Evolutionary conservation across 2,888 invertebrate species (phyloP).

Genomic region (Cyclophora albipunctata): DNA sequence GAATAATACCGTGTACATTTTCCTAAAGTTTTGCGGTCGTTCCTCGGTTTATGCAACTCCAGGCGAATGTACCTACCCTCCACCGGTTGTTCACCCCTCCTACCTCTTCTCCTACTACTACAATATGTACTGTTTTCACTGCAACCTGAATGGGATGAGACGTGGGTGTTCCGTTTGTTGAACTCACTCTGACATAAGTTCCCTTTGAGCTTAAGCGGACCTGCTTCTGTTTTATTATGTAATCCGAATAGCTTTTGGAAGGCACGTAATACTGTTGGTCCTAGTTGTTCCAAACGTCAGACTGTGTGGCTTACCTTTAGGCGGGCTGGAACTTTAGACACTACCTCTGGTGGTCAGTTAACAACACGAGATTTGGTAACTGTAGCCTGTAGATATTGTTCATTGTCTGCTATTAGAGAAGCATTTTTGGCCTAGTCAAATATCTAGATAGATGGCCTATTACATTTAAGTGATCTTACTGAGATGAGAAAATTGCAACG

Average conservation of each 20-base stretch:
- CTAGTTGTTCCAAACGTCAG: not conserved
- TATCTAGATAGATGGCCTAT: too few species aligned
- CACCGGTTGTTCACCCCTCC: conserved; percentile 51
- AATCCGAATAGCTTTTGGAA: not conserved
- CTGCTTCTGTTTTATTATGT: conserved; percentile 8
- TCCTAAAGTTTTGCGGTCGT: conserved; percentile 35
- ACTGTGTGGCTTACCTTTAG: not conserved
- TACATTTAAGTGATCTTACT: not conserved
- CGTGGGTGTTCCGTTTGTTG: conserved; percentile 43
- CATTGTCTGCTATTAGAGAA: too few species aligned
- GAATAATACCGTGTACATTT: not conserved
- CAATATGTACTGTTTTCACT: conserved; percentile 41
- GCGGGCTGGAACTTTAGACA: not conserved
- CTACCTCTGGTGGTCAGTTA: too few species aligned
- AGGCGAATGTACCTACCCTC: conserved; percentile 45
- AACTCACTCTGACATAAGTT: conserved; percentile 23
- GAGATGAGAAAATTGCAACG: conserved; percentile 28
- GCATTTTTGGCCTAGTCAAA: too few species aligned
- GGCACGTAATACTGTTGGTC: not conserved
- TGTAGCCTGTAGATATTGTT: too few species aligned
- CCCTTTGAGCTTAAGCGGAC: conserved; percentile 6
- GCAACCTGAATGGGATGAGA: conserved; percentile 42
- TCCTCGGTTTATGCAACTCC: conserved; percentile 52
- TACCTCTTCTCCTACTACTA: conserved; percentile 32
- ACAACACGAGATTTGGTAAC: too few species aligned